These are phyloP conservation scores for Vimba vimba DNA, from an alignment of 2,113 vertebrate species.

Conservation along the genomic window DNA sequence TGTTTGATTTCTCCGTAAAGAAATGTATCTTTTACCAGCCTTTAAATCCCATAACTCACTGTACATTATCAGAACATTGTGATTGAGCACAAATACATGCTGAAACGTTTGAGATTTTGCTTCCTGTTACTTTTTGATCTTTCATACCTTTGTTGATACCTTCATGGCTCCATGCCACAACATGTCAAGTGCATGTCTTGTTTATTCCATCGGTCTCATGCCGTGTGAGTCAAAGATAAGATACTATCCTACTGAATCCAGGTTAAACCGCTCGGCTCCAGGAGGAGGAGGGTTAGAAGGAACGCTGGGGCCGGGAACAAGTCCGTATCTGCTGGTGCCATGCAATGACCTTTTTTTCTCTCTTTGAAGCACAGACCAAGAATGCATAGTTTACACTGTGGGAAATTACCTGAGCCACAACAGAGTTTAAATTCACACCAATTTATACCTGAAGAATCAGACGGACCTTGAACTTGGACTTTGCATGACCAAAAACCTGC, in stretches of 20 bases:
- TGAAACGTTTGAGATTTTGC: background rate
- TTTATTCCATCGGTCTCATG: constrained; percentile 53
- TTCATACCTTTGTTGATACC: constrained; percentile 14
- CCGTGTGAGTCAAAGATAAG: constrained; percentile 58
- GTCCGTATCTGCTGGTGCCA: constrained; percentile 70
- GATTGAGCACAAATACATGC: constrained; percentile 2
- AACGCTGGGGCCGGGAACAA: constrained; percentile 58
- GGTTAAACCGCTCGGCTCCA: constrained; percentile 37
- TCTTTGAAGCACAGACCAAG: constrained; percentile 75
- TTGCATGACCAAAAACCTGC: background rate
- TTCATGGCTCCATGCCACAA: constrained; percentile 47
- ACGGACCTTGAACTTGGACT: constrained; percentile 20
- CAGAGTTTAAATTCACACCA: constrained; percentile 54
- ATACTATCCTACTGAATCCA: constrained; percentile 47
- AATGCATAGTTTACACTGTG: constrained; percentile 72
- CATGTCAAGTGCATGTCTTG: constrained; percentile 48
- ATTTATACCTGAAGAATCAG: constrained; percentile 32
- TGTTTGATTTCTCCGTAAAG: background rate
- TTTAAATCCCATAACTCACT: constrained; percentile 5
- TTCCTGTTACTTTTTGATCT: constrained; percentile 2
- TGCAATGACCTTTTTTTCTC: constrained; percentile 54
- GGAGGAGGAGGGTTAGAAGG: constrained; percentile 34
- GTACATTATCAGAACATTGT: background rate
- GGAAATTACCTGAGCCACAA: constrained; percentile 72
- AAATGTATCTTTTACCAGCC: constrained; percentile 35